Conservation (phyloP, 2,113 vertebrate genomes). For the Syngnathus floridae region DNA sequence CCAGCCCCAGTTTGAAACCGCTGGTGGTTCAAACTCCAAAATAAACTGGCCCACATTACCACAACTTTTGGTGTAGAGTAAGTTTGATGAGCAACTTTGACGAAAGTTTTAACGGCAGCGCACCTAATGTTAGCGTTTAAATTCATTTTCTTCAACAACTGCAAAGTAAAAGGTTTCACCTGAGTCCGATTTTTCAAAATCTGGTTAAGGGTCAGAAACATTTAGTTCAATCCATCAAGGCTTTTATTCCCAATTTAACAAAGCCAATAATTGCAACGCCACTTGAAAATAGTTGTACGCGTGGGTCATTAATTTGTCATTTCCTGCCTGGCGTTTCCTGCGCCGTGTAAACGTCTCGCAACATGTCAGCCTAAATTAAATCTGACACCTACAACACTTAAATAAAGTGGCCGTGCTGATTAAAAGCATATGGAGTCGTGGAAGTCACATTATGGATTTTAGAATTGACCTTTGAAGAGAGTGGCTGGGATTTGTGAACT, state of each 20-base stretch:
- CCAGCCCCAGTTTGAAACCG: conserved; percentile 69
- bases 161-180: neutral
- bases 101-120: conserved; percentile 29
- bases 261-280: neutral
- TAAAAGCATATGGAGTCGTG: conserved; percentile 23
- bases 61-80: conserved; percentile 64
- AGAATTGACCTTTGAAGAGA: neutral
- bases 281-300: neutral
- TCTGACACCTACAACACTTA: conserved; percentile 1
- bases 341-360: neutral
- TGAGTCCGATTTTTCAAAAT: neutral
- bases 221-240: no score
- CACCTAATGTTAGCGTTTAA: neutral
- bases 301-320: neutral
- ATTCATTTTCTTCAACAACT: neutral
- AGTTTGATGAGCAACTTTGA: conserved; percentile 40
- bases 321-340: conserved; percentile 4
- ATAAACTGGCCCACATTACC: conserved; percentile 62
- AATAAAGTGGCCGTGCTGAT: conserved; percentile 8
- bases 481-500: neutral
- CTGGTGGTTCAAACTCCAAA: conserved; percentile 70
- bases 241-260: neutral
- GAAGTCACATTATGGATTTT: neutral
- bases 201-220: no score
- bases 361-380: conserved; percentile 8